Base-by-base conservation (phyloP, 1,140 invertebrate genomes). In the Trigoniulus corallinus region DNA sequence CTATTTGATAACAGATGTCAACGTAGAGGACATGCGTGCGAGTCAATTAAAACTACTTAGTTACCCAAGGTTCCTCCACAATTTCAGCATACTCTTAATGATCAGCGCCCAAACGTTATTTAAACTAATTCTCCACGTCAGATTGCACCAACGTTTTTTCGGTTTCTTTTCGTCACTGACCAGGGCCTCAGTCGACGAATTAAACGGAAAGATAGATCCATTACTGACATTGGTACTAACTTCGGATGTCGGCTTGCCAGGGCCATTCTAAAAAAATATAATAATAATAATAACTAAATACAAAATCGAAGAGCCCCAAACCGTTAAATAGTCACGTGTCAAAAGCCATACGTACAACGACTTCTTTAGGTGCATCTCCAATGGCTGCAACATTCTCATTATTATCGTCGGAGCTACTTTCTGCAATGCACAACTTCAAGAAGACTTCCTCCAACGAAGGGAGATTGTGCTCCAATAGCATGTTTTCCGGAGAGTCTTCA, bases 21-120 rank as follows among this genome's bases (percentile, higher is more conserved):
- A 12, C 46, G n/a, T 47, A 20, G 10, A 20, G 20, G 21, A 13
- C 3, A 26, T 37, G 3, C 13, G 7, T 24, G 15, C 29, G 15
- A 15, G 7, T 34, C 15, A 34, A 7, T 34, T 34, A 34, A 34
- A 34, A 34, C 7, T 29, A 46, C 23, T 34, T 22, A 64, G 72
- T 73, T 68, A 88, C 84, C 84, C 84, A 43, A 91, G 82, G 65
- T 95, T 95, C 54, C 91, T 74, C 78, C 83, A 87, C 81, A 94
- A 88, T 54, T 86, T 76, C 24, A 91, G 74, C 62, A 93, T 81
- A 67, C 95, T 96, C 68, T 96, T 96, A 66, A 87, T 83, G 47
- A 91, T 72, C 34, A 94, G 65, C 7, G 89, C 88, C 53, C 77
- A 75, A 73, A 88, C 42, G 22, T 51, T 51, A 26, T 51, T 51